Percentiles rank a stretch among this genome's conserved stretches.
Evolutionary conservation across 2,888 invertebrate species (phyloP).

Genomic region (Scaptomyza flava): DNA sequence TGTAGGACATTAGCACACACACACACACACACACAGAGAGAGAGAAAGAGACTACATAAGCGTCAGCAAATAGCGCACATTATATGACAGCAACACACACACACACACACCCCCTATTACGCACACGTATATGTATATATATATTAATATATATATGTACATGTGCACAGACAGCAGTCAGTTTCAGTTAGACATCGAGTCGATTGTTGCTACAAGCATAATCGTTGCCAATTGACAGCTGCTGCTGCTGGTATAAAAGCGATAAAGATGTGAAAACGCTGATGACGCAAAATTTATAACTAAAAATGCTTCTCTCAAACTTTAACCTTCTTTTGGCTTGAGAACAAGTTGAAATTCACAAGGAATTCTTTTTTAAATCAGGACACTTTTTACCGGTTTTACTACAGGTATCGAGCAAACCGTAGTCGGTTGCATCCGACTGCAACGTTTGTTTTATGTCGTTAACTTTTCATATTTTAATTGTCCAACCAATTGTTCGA

Average conservation of each 20-base stretch:
- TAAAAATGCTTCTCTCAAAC: too few species aligned
- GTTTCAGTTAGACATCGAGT: constrained; percentile 34
- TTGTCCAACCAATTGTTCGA: not conserved
- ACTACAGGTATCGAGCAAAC: too few species aligned
- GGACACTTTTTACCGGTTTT: too few species aligned
- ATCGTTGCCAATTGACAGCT: constrained; percentile 79
- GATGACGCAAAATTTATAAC: constrained; percentile 50
- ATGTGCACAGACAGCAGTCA: constrained; percentile 7
- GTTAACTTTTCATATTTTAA: too few species aligned
- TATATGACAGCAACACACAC: constrained; percentile 30
- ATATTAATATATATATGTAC: not conserved
- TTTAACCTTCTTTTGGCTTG: too few species aligned
- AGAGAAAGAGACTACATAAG: constrained; percentile 35
- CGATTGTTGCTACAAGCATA: constrained; percentile 77
- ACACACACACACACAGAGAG: not conserved
- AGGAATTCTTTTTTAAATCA: too few species aligned
- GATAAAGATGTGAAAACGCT: constrained; percentile 72
- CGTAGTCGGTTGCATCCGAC: too few species aligned
- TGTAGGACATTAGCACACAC: constrained; percentile 67
- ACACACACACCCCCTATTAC: not conserved
- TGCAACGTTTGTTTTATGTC: too few species aligned
- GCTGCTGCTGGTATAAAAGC: constrained; percentile 52
- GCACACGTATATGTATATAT: too few species aligned
- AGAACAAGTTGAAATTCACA: too few species aligned
- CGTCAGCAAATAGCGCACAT: constrained; percentile 63